A percentile compares a stretch with the other conserved stretches of the same genome.
These are phyloP conservation scores for Tetraneura akinire DNA, from an alignment of 1,140 invertebrate genomes.

Conservation along the genomic window DNA sequence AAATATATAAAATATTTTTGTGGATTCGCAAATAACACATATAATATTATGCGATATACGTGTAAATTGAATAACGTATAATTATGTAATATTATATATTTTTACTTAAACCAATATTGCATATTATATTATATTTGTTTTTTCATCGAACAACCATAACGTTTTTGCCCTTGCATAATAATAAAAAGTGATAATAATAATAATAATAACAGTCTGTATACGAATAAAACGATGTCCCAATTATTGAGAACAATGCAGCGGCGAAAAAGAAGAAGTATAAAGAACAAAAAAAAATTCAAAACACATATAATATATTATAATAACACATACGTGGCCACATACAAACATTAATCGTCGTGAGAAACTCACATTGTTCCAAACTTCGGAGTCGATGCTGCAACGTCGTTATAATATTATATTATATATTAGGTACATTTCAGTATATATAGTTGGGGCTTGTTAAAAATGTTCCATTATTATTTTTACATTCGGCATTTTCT, in stretches of 20 bases:
- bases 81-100: too few relatives aligned
- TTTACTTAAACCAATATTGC: too few relatives aligned
- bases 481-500: background rate
- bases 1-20: too few relatives aligned
- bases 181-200: background rate
- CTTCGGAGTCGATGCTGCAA: constrained; percentile 18
- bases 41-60: too few relatives aligned
- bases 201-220: background rate
- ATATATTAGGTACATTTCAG: background rate
- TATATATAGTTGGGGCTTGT: background rate
- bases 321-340: background rate
- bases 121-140: background rate
- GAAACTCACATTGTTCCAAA: constrained; percentile 36
- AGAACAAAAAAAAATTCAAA: background rate
- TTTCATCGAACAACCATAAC: background rate
- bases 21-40: too few relatives aligned
- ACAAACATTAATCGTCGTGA: constrained; percentile 29
- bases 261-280: constrained; percentile 24
- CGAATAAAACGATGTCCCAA: constrained; percentile 30
- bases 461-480: constrained; percentile 34
- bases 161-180: background rate
- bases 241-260: constrained; percentile 42
- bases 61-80: too few relatives aligned
- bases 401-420: background rate
- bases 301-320: background rate